Evolutionary conservation across 2,888 invertebrate species (phyloP).

Genomic region (Caenorhabditis sinica): DNA sequence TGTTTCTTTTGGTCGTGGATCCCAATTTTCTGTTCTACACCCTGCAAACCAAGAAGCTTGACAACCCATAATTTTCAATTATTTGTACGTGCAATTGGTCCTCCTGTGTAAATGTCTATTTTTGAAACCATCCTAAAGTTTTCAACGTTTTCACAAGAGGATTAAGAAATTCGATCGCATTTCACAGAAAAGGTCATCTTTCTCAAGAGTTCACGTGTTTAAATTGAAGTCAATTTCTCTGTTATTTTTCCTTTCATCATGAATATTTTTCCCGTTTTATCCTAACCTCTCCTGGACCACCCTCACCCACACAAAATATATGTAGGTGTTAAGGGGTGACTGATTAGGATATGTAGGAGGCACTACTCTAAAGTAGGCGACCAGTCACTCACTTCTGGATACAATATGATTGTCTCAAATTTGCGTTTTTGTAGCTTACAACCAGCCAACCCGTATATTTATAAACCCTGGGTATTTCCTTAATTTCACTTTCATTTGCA

Average conservation of each 20-base stretch:
- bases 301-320: conserved; percentile 17
- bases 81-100: neutral
- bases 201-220: neutral
- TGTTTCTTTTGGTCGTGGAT: no score
- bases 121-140: neutral
- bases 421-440: conserved; percentile 11
- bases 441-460: conserved; percentile 18
- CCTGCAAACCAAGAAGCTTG: no score
- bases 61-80: no score
- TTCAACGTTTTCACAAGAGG: neutral
- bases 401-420: conserved; percentile 44
- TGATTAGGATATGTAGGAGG: conserved; percentile 47
- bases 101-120: neutral
- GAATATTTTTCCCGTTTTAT: neutral
- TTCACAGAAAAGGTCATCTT: neutral
- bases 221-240: neutral
- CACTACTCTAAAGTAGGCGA: conserved; percentile 14
- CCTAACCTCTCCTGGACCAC: neutral
- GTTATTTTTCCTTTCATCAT: neutral
- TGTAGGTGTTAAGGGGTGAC: conserved; percentile 47
- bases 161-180: neutral
- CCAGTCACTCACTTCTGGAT: conserved; percentile 18
- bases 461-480: neutral
- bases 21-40: no score
- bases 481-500: neutral